phyloP scores from a whole-genome alignment of 2,797 vertebrate genomes.

The Microcaecilia unicolor region DNA sequence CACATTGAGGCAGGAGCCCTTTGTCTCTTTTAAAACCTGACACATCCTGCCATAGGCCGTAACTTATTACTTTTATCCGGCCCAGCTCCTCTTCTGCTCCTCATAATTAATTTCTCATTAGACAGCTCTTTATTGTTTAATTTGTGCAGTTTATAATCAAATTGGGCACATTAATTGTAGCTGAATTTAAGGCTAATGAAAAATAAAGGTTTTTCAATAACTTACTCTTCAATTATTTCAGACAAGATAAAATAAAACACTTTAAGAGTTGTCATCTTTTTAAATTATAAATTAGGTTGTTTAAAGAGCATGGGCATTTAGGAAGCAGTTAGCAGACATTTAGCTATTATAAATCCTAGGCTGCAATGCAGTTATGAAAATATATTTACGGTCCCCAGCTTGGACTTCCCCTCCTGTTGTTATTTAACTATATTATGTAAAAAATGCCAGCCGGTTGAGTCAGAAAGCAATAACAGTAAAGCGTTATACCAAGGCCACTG shows the following conservation, averaged over 20 bases:
- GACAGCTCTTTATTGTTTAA: conserved; percentile 99
- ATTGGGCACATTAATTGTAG: conserved; percentile 99
- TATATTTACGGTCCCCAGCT: conserved; percentile 53
- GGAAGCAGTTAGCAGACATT: conserved; percentile 79
- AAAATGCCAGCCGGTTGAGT: too few relatives aligned
- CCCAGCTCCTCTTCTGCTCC: conserved; percentile 75
- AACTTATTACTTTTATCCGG: conserved; percentile 75
- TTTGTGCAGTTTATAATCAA: conserved; percentile 99
- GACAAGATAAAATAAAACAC: conserved; percentile 76
- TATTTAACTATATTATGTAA: conserved; percentile 26
- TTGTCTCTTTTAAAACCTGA: conserved; percentile 83
- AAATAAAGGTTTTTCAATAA: conserved; percentile 87
- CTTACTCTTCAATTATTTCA: conserved; percentile 69
- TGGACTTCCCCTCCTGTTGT: conserved; percentile 22
- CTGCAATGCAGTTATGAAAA: conserved; percentile 62
- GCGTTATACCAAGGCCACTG: too few relatives aligned
- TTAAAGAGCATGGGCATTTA: conserved; percentile 72
- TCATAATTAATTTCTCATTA: conserved; percentile 99
- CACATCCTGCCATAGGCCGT: conserved; percentile 70
- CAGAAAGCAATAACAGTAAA: too few relatives aligned
- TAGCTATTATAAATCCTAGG: conserved; percentile 77
- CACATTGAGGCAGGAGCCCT: conserved; percentile 84
- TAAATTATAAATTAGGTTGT: conserved; percentile 79
- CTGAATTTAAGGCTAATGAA: conserved; percentile 85
- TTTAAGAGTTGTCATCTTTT: conserved; percentile 63